Evolutionary conservation across 2,888 invertebrate genomes (phyloP), one percentile per base, ranked within the genome.

Genomic region (Hemithea aestivaria): DNA sequence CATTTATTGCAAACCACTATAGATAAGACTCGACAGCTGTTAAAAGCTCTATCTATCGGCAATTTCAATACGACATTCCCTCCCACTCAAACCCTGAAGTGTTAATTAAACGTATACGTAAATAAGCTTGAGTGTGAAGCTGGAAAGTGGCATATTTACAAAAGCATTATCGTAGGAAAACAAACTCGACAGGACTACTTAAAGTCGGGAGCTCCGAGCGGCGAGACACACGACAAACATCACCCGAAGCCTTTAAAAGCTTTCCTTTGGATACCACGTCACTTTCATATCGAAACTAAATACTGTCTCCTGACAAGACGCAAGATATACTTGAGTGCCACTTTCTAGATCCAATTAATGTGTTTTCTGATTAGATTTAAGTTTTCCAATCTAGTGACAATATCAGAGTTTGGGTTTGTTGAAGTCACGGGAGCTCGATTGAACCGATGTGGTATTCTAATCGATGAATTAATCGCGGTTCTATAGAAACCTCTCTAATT

Each of bases 91-190:
- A 56, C 53, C 53, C 41, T 65, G 60, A 67, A 73, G 70, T 67
- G 72, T 73, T 77, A 77, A 78, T 77, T 74, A 73, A 66, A 70
- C 56, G 62, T 68, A 67, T 66, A 69, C 59, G 61, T 60, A 73
- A 72, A 74, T 72, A 73, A 65, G 66, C 64, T 56, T 47, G 49
- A 55, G 56, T 33, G 41, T 42, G 29, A 42, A 36, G 28, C 36
- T 27, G 33, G 56, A 68, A 62, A 57, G 64, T 4, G 3, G 66
- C 59, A 53, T 80, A 73, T 79, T 79, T 77, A 75, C 77, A 68
- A 62, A 73, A 62, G 58, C 78, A 76, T 77, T 77, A 80, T 72
- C 65, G 64, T 66, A 66, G 58, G 61, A 72, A 76, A 80, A 76
- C 73, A 80, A 74, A 71, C 65, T 68, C 57, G 67, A 69, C 63